A percentile compares a stretch with the other conserved stretches of the same genome.
These are phyloP conservation scores for Thalassophryne amazonica DNA, from an alignment of 2,797 vertebrate genomes.

Conservation along the genomic window DNA sequence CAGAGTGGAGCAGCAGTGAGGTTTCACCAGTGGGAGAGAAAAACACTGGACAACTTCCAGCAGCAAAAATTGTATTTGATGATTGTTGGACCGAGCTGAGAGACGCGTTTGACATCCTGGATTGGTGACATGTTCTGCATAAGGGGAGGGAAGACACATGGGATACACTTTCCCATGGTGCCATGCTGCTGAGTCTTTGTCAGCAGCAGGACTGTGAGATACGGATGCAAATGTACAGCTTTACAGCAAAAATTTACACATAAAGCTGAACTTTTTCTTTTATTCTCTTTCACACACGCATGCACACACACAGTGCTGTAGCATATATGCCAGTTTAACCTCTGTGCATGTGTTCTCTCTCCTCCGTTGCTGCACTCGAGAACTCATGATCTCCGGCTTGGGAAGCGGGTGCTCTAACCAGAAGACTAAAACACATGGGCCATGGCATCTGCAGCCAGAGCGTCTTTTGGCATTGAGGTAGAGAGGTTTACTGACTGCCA, in stretches of 20 bases:
- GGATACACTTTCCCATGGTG: background rate
- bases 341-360: too few relatives aligned
- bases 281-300: background rate
- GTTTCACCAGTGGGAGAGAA: background rate
- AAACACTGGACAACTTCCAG: constrained; percentile 35
- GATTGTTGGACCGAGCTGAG: constrained; percentile 24
- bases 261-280: background rate
- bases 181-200: too few relatives aligned
- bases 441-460: too few relatives aligned
- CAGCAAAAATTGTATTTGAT: constrained; percentile 42
- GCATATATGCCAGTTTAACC: too few relatives aligned
- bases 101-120: constrained; percentile 25
- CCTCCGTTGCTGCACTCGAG: too few relatives aligned
- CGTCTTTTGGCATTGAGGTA: too few relatives aligned
- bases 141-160: background rate
- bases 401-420: too few relatives aligned
- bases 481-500: too few relatives aligned
- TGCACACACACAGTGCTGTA: too few relatives aligned
- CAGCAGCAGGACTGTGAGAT: background rate
- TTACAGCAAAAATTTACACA: background rate
- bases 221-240: background rate
- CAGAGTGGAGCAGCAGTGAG: background rate
- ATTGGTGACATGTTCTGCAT: constrained; percentile 11
- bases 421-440: too few relatives aligned
- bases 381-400: too few relatives aligned